These are phyloP conservation scores for Pterocles gutturalis DNA, from an alignment of 2,113 vertebrate genomes.

Conservation along the genomic window DNA sequence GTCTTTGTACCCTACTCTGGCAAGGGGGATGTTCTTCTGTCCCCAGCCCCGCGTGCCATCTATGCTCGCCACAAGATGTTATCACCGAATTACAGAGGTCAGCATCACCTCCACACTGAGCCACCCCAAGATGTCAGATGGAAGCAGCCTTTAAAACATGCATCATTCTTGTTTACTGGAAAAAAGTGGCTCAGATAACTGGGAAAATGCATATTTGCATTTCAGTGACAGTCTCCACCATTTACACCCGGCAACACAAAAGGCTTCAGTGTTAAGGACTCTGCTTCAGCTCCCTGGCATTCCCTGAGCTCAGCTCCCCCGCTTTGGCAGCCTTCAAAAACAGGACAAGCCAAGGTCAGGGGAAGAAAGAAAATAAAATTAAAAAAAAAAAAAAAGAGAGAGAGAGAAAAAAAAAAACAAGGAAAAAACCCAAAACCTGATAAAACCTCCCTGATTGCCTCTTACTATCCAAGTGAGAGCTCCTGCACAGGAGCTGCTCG, in stretches of 20 bases:
- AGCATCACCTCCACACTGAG: background rate
- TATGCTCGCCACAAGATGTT: background rate
- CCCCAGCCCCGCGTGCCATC: fast-evolving
- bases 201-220: background rate
- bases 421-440: fast-evolving
- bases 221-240: background rate
- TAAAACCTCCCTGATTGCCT: background rate
- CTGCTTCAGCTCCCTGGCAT: background rate
- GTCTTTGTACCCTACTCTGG: background rate
- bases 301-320: background rate
- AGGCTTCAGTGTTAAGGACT: background rate
- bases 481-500: fast-evolving
- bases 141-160: background rate
- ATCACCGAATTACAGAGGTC: background rate
- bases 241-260: constrained; percentile 1
- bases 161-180: background rate
- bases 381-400: background rate
- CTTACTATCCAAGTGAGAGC: background rate
- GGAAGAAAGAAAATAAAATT: too few relatives aligned
- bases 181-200: background rate
- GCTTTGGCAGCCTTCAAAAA: background rate
- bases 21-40: background rate
- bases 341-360: background rate
- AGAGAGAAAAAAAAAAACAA: fast-evolving
- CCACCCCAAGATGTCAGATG: background rate